These are phyloP conservation scores for Turdus rufiventris DNA, from an alignment of 2,113 vertebrate species.

Conservation along the genomic window DNA sequence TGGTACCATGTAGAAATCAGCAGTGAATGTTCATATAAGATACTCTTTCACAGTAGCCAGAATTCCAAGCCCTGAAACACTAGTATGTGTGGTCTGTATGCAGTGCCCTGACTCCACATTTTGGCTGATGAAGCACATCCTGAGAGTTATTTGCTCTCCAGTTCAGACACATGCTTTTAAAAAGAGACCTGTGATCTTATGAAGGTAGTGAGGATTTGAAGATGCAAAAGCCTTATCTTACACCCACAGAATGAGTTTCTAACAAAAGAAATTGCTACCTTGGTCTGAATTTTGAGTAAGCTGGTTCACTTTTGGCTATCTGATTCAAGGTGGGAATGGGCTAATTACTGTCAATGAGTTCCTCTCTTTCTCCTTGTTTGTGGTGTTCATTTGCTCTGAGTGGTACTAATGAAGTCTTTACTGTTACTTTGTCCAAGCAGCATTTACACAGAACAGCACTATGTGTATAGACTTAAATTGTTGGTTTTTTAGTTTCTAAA, in stretches of 20 bases:
- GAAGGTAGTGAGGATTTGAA: background rate
- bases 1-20: background rate
- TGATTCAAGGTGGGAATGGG: background rate
- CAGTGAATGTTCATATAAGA: background rate
- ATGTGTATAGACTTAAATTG: background rate
- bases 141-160: background rate
- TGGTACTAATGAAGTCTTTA: background rate
- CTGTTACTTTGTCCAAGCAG: background rate
- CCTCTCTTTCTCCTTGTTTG: background rate
- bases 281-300: background rate
- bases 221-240: background rate
- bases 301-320: background rate
- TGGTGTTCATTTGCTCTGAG: background rate
- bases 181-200: background rate
- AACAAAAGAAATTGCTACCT: background rate
- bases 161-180: background rate
- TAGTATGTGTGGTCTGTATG: background rate
- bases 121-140: background rate
- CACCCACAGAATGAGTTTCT: background rate
- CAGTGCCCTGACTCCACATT: background rate
- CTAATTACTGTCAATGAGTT: background rate
- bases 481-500: background rate
- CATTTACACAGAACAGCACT: background rate
- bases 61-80: background rate
- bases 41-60: background rate